Evolutionary conservation across 2,888 invertebrate genomes (phyloP), one percentile per base, ranked within the genome.

Genomic region (Agrotis exclamationis): DNA sequence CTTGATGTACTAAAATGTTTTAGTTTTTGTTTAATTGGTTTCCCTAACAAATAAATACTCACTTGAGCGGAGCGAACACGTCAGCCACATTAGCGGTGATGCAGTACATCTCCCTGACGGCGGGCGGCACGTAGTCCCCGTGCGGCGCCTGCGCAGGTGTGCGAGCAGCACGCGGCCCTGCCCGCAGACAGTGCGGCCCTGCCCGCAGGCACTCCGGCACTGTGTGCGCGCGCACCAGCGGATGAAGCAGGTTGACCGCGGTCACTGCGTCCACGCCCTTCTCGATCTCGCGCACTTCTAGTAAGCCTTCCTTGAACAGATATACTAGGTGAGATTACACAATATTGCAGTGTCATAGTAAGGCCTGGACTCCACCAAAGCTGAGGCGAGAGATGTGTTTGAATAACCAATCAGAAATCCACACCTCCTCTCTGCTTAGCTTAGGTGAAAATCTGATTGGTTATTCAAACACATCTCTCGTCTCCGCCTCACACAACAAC

Each of bases 251-350:
- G 88, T 97, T 97, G 24, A 98, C 95, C 0, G 96, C 96, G 60
- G 97, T 96, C 71, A 99, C 97, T 76, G 98, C 98, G 89, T 98
- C 98, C 53, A 99, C 98, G 39, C 99, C 99, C 91, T 98, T 98
- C 50, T 97, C 97, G 74, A 97, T 91, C 92, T 97, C 97, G 60
- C 97, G 97, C 50, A 97, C 96, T 56, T 96, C 96, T 33, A 98
- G 90, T 73, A 97, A 93, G 18, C 97, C 97, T 89, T 96, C 96
- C 97, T 97, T 89, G 80, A 88, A 85, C 82, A 83, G 54, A 64
- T n/a, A 58, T 2, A 44, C 57, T 47, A 22, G 73, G 18, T 60
- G 53, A 72, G 56, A 59, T 63, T 45, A n/a, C 54, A 24, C 22
- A n/a, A n/a, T 11, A 24, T 48, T 16, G 1, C 16, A 33, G 20